Evolutionary conservation across 2,113 vertebrate genomes (phyloP), one percentile per base, ranked within the genome.

Genomic region (Corydoras maculifer): DNA sequence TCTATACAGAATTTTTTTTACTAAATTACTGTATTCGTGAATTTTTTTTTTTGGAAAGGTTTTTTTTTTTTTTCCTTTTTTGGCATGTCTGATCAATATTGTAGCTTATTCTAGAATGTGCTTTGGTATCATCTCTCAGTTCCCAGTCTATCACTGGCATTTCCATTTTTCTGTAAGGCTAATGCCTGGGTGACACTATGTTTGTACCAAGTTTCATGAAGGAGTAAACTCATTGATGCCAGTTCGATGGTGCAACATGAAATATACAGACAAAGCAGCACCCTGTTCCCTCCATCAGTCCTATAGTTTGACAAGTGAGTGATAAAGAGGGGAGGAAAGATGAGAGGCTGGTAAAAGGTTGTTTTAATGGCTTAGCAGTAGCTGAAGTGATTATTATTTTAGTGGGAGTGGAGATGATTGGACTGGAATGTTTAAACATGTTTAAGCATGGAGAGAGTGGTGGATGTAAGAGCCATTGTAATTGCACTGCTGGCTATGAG

Each of bases 321-420:
- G 73, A 60, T 75, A 73, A 71, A 68, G 49, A 68, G 76, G 69
- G 75, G 62, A 64, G 67, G 69, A 75, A 62, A 65, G 63, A 25
- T 43, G 35, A 60, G 12, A 54, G 43, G 53, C 65, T 63, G 32
- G 50, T 72, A 65, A 73, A 68, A 71, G 59, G 68, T 62, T 62
- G 13, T 72, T 63, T 68, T 73, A 32, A 69, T 62, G 64, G 18
- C 58, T 58, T 58, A 70, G 58, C 68, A 71, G 75, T 77, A 79
- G 75, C 77, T 70, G 67, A 59, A 59, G 8, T 69, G 65, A 68
- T 76, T 76, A 69, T 77, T 75, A 66, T 72, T 65, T 12, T 58
- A 73, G 65, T 29, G n/a, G 35, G 57, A 70, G 32, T 66, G 54
- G 15, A 58, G 62, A 76, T 63, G 61, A 66, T 25, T 69, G 50